phyloP scores from a whole-genome alignment of 1,140 invertebrate genomes.

The Bombus turneri region DNA sequence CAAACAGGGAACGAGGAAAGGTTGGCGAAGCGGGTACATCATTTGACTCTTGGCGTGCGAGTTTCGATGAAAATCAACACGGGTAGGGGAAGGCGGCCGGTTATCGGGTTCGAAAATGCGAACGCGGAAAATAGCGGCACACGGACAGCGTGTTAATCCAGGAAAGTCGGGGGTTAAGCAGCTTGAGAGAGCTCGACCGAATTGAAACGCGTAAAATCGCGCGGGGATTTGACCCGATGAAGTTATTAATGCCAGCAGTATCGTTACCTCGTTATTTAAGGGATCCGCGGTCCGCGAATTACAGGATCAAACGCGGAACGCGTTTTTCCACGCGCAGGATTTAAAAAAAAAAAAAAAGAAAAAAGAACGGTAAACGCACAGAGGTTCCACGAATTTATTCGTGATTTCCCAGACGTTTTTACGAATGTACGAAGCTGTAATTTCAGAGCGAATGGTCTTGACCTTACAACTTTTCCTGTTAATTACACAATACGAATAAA shows the following conservation, averaged over 20 bases:
- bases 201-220: constrained; percentile 38
- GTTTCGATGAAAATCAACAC: constrained; percentile 24
- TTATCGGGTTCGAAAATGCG: constrained; percentile 25
- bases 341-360: not conserved
- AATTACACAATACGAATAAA: not conserved
- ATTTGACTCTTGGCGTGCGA: not conserved
- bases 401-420: not conserved
- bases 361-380: not conserved
- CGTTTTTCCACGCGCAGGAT: not conserved
- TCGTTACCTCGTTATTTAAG: constrained; percentile 44
- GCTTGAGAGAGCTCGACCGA: constrained; percentile 45
- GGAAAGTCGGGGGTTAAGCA: constrained; percentile 50
- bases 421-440: not conserved
- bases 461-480: not conserved
- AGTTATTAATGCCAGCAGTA: constrained; percentile 46
- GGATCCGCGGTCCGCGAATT: constrained; percentile 1
- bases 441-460: not conserved
- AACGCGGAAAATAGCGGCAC: not conserved
- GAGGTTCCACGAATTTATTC: not conserved
- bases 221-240: constrained; percentile 27
- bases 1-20: not conserved
- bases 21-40: not conserved
- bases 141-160: constrained; percentile 49
- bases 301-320: not conserved
- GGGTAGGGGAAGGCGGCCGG: not conserved